These are phyloP conservation scores for Hoplodrina ambigua DNA, from an alignment of 2,888 invertebrate species.

Conservation along the genomic window DNA sequence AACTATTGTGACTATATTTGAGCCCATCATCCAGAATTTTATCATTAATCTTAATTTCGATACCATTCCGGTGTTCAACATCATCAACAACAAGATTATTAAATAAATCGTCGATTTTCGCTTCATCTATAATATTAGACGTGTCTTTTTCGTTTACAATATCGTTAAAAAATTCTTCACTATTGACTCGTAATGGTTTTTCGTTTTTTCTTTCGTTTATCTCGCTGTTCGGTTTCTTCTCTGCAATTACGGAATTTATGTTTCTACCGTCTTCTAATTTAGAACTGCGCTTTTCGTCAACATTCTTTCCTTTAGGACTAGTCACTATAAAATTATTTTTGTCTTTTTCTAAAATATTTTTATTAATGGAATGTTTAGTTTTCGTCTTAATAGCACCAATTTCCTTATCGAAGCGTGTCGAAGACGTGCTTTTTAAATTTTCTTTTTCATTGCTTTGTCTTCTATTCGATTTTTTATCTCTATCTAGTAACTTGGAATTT, in stretches of 20 bases:
- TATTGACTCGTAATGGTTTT: constrained; percentile 73
- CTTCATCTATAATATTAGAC: constrained; percentile 78
- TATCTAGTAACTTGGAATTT: constrained; percentile 83
- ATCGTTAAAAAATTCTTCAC: constrained; percentile 83
- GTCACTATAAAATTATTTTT: constrained; percentile 84
- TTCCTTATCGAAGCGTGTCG: constrained; percentile 80
- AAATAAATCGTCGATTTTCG: constrained; percentile 84
- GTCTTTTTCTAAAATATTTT: constrained; percentile 88
- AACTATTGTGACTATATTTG: constrained; percentile 79
- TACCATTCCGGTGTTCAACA: constrained; percentile 67
- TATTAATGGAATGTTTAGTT: constrained; percentile 89
- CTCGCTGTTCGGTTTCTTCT: constrained; percentile 70
- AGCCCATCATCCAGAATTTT: constrained; percentile 69
- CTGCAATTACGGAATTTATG: constrained; percentile 71
- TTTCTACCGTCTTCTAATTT: constrained; percentile 74
- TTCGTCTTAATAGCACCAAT: constrained; percentile 89
- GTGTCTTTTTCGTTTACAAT: constrained; percentile 78
- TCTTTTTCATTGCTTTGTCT: constrained; percentile 83
- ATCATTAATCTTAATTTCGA: constrained; percentile 73
- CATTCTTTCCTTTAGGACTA: constrained; percentile 82
- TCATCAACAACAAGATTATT: constrained; percentile 79
- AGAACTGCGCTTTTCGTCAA: constrained; percentile 77
- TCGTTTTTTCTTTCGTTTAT: constrained; percentile 57
- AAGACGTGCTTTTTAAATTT: constrained; percentile 77
- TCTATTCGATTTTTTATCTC: constrained; percentile 82